Conservation (phyloP, 2,113 vertebrate species). For the Chlamydotis undulata region DNA sequence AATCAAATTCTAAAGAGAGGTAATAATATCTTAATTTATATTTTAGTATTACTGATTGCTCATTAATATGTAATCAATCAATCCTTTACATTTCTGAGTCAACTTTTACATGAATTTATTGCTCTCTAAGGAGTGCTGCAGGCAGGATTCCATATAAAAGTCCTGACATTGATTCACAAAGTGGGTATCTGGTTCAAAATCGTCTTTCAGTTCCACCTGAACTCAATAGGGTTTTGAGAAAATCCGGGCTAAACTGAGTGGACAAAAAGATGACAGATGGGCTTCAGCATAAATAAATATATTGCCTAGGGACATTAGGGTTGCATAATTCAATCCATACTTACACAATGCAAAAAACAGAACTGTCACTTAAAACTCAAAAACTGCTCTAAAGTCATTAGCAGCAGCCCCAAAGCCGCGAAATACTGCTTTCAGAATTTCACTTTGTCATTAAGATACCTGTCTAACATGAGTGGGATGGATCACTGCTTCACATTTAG, state of each 20-base stretch:
- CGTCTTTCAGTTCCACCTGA: conserved; percentile 1
- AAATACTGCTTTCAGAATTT: not conserved
- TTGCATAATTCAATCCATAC: not conserved
- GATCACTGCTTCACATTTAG: not conserved
- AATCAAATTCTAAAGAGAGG: conserved; percentile 60
- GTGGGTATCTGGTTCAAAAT: conserved; percentile 24
- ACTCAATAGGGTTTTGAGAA: not conserved
- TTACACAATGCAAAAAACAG: not conserved
- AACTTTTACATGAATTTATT: conserved; percentile 28
- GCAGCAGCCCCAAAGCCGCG: not conserved
- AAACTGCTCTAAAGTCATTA: not conserved
- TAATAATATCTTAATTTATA: conserved; percentile 66
- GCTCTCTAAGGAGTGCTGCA: not conserved
- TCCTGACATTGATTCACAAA: conserved; percentile 40
- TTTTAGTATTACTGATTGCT: conserved; percentile 65
- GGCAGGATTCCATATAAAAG: conserved; percentile 13
- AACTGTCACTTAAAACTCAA: not conserved
- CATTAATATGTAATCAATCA: conserved; percentile 66
- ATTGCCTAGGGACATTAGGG: not conserved
- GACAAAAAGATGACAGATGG: not conserved
- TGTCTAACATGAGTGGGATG: not conserved
- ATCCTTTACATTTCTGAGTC: conserved; percentile 36
- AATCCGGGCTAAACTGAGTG: not conserved
- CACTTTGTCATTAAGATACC: not conserved
- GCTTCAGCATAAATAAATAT: conserved; percentile 6